Evolutionary conservation across 2,888 invertebrate species (phyloP).

Genomic region (Lycaena phlaeas): DNA sequence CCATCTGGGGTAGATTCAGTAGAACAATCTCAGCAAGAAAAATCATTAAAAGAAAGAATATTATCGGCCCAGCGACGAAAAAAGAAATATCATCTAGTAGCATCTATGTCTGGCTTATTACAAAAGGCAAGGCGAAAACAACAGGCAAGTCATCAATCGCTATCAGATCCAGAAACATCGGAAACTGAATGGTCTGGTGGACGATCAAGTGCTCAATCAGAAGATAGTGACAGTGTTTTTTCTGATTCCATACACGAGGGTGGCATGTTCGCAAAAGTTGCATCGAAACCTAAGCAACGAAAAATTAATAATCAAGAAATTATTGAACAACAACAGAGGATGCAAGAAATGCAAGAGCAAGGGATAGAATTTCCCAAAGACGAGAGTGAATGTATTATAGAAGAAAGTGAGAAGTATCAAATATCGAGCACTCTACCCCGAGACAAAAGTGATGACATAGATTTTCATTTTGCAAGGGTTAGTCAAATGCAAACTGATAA

Average conservation of each 20-base stretch:
- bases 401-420: slow-evolving; percentile 47
- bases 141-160: slow-evolving; percentile 74
- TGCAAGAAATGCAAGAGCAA: slow-evolving; percentile 63
- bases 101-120: slow-evolving; percentile 87
- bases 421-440: slow-evolving; percentile 38
- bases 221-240: slow-evolving; percentile 83
- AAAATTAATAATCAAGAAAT: slow-evolving; percentile 65
- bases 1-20: slow-evolving; percentile 79
- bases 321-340: slow-evolving; percentile 60
- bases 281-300: slow-evolving; percentile 52
- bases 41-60: slow-evolving; percentile 59
- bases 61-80: slow-evolving; percentile 74
- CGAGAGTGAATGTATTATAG: slow-evolving; percentile 41
- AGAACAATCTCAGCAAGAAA: slow-evolving; percentile 63
- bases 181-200: slow-evolving; percentile 80
- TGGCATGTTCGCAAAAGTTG: slow-evolving; percentile 77
- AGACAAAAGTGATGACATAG: slow-evolving; percentile 66
- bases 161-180: slow-evolving; percentile 84
- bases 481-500: slow-evolving; percentile 67
- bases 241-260: slow-evolving; percentile 78
- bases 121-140: slow-evolving; percentile 86
- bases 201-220: slow-evolving; percentile 78
- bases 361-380: slow-evolving; percentile 49
- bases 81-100: slow-evolving; percentile 85
- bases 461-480: slow-evolving; percentile 68